A percentile compares a stretch with the other conserved stretches of the same genome.
phyloP scores from a whole-genome alignment of 2,797 vertebrate species.

The Gambelia wislizenii region DNA sequence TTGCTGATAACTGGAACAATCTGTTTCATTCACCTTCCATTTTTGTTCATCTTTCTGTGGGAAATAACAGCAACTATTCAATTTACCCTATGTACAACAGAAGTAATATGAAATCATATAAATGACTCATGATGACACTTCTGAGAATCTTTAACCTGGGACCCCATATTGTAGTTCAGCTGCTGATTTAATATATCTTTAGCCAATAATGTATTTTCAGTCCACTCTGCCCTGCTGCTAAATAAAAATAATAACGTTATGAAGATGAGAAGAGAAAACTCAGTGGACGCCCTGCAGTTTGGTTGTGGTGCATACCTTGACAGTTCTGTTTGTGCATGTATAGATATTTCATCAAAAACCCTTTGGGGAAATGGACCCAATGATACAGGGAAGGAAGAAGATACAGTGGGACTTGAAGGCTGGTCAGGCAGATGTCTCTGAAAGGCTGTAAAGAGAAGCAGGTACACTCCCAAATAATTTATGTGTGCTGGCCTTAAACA shows the following conservation, averaged over 20 bases:
- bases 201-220: background rate
- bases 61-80: background rate
- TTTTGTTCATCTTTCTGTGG: background rate
- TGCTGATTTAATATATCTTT: background rate
- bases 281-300: too few relatives aligned
- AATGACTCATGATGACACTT: background rate
- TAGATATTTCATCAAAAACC: too few relatives aligned
- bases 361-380: too few relatives aligned
- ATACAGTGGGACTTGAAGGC: too few relatives aligned
- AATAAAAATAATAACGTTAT: background rate
- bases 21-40: background rate
- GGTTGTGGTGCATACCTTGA: too few relatives aligned
- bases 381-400: too few relatives aligned
- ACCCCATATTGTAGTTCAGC: background rate
- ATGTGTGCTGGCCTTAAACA: too few relatives aligned
- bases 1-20: conserved; percentile 1
- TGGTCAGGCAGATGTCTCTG: too few relatives aligned
- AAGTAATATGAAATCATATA: background rate
- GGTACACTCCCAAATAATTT: background rate
- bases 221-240: background rate
- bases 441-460: background rate
- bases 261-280: too few relatives aligned
- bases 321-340: too few relatives aligned
- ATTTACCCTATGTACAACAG: background rate
- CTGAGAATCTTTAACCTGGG: background rate